phyloP scores from a whole-genome alignment of 1,140 invertebrate species.

The Zophobas atratus region DNA sequence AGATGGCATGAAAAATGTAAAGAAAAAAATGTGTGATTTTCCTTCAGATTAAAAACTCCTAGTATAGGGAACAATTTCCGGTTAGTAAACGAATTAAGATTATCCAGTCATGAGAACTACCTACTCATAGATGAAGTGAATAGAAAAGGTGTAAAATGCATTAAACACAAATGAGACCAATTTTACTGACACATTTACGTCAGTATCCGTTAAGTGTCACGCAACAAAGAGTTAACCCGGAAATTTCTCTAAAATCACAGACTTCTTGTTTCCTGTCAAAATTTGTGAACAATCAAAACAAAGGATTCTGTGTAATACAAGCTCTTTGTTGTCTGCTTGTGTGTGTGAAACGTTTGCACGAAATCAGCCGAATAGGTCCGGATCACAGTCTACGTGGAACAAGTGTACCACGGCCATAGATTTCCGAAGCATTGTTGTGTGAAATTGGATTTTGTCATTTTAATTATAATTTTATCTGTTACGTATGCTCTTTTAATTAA shows the following conservation, averaged over 20 bases:
- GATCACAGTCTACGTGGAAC: slow-evolving; percentile 15
- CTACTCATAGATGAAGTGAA: no score
- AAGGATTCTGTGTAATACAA: slow-evolving; percentile 1
- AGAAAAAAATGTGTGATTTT: no score
- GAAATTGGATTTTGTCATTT: slow-evolving; percentile 67
- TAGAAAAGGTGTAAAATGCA: slow-evolving; percentile 15
- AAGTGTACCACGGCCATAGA: slow-evolving; percentile 57
- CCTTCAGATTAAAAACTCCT: no score
- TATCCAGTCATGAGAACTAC: no score
- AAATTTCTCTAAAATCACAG: neutral
- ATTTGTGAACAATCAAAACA: slow-evolving; percentile 2
- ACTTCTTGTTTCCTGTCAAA: slow-evolving; percentile 1
- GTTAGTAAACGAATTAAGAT: no score
- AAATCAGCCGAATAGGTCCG: slow-evolving; percentile 5
- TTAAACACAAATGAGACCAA: neutral
- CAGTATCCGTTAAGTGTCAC: no score
- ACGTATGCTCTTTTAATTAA: slow-evolving; percentile 51
- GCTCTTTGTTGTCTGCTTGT: slow-evolving; percentile 9
- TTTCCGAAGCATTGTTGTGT: slow-evolving; percentile 65
- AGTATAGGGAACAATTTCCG: no score
- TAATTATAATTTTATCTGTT: slow-evolving; percentile 62
- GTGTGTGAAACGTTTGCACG: slow-evolving; percentile 12
- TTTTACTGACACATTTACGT: no score
- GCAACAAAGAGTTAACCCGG: neutral
- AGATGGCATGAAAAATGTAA: no score